Conservation (phyloP, 2,888 invertebrate species). For the Saturnia japonica region DNA sequence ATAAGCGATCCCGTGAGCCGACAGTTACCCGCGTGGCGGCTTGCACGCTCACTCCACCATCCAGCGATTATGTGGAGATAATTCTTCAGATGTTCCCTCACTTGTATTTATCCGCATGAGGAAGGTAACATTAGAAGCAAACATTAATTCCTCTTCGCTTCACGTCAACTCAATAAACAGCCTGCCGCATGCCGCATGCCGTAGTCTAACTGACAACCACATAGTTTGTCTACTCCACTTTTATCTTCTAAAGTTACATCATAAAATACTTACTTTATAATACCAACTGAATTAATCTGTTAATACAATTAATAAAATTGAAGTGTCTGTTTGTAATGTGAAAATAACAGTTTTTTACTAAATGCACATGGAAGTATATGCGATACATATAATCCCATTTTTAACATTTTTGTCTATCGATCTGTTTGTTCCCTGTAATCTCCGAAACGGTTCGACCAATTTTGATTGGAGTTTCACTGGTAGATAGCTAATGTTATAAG, state of each 20-base stretch:
- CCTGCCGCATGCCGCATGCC: not conserved
- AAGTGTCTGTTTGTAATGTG: too few species aligned
- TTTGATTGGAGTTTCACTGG: too few species aligned
- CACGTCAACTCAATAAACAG: not conserved
- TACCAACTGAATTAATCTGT: too few species aligned
- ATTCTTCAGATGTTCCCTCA: not conserved
- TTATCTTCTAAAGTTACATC: not conserved
- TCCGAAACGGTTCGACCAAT: too few species aligned
- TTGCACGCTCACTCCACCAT: not conserved
- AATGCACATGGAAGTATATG: too few species aligned
- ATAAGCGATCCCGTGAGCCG: not conserved
- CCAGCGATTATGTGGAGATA: not conserved
- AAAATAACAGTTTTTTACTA: too few species aligned
- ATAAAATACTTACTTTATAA: too few species aligned
- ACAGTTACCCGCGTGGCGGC: not conserved
- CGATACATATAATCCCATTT: too few species aligned
- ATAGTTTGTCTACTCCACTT: not conserved
- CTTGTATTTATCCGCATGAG: not conserved
- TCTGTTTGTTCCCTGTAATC: too few species aligned
- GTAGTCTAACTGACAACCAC: not conserved
- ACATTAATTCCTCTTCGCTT: not conserved
- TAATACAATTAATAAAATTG: too few species aligned
- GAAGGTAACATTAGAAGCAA: not conserved
- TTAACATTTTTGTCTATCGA: too few species aligned
- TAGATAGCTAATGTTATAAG: too few species aligned